A percentile compares a stretch with the other conserved stretches of the same genome.
Conservation (phyloP, 2,797 vertebrate species). For the Microchirus variegatus region DNA sequence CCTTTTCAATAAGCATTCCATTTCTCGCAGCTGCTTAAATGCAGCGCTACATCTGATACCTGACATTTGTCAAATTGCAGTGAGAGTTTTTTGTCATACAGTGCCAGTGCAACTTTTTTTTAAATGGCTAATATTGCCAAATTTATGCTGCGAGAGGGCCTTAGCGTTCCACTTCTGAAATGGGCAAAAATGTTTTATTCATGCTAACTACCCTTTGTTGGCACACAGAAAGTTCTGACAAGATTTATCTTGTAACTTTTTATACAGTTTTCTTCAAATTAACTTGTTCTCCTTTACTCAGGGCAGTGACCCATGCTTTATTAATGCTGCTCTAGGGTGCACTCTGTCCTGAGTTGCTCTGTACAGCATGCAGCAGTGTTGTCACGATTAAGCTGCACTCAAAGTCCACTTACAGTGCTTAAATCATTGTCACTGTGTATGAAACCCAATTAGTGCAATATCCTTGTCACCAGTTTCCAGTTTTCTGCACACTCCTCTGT, state of each 20-base stretch:
- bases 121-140: conserved; percentile 44
- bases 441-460: conserved; percentile 9
- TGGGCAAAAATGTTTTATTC: conserved; percentile 60
- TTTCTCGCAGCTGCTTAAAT: conserved; percentile 5
- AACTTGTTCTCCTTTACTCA: conserved; percentile 39
- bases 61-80: conserved; percentile 14
- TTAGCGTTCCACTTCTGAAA: conserved; percentile 39
- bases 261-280: conserved; percentile 38
- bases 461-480: neutral
- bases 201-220: conserved; percentile 57
- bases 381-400: conserved; percentile 15
- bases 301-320: conserved; percentile 35
- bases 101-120: conserved; percentile 16
- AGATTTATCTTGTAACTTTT: conserved; percentile 48
- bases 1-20: conserved; percentile 1
- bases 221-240: conserved; percentile 49
- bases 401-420: conserved; percentile 9
- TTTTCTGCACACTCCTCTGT: conserved; percentile 3
- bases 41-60: conserved; percentile 1
- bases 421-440: conserved; percentile 12
- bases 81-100: neutral
- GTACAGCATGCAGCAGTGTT: neutral
- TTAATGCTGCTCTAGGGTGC: conserved; percentile 35
- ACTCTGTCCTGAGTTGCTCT: conserved; percentile 9
- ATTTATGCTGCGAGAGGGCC: conserved; percentile 38